Percentiles rank a stretch among this genome's conserved stretches.
These are phyloP conservation scores for Manis javanica DNA, from an alignment of 2,797 vertebrate species.

Conservation along the genomic window DNA sequence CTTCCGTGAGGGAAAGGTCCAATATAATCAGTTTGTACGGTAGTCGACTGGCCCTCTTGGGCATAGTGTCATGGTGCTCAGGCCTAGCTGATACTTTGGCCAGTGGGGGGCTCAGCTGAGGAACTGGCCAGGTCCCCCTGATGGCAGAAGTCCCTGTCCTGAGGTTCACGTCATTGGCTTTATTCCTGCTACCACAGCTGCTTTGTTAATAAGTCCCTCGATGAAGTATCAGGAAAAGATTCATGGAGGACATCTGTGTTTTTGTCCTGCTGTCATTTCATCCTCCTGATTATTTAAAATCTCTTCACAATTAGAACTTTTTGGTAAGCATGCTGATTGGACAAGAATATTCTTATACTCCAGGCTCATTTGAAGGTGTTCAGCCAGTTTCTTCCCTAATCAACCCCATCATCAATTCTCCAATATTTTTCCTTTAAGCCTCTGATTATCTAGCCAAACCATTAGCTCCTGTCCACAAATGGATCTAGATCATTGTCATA, in stretches of 20 bases:
- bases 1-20: neutral
- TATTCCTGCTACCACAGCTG: neutral
- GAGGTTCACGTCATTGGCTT: neutral
- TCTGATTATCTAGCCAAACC: conserved; percentile 55
- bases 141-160: neutral
- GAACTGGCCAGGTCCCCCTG: neutral
- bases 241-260: neutral
- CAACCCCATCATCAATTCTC: neutral
- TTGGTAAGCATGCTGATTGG: neutral
- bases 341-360: neutral
- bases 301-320: neutral
- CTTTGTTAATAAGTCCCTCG: neutral
- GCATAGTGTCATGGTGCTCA: neutral
- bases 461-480: conserved; percentile 48
- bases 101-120: neutral
- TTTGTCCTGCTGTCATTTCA: neutral
- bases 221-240: neutral
- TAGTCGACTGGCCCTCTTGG: neutral
- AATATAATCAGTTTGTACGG: neutral
- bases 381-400: neutral
- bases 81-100: neutral
- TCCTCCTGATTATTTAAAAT: neutral
- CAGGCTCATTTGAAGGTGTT: neutral
- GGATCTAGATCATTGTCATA: neutral
- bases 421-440: conserved; percentile 10